A percentile compares a stretch with the other conserved stretches of the same genome.
These are phyloP conservation scores for Adineta ricciae DNA, from an alignment of 2,888 invertebrate species.

Conservation along the genomic window DNA sequence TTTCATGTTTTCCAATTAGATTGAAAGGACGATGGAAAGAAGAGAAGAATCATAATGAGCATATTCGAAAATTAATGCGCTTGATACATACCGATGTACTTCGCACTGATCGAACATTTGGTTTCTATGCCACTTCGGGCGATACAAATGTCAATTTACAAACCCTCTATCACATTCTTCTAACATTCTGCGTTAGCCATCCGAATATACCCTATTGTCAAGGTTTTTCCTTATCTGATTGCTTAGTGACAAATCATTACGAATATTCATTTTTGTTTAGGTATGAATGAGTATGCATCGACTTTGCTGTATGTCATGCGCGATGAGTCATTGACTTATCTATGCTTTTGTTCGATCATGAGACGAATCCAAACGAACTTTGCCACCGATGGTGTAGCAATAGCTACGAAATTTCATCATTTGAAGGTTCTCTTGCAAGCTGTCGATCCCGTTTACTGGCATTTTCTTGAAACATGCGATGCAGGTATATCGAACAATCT, in stretches of 20 bases:
- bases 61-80: conserved; percentile 64
- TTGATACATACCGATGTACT: conserved; percentile 92
- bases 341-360: conserved; percentile 92
- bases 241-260: no score
- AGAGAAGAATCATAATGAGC: not conserved
- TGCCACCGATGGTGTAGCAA: conserved; percentile 72
- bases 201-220: conserved; percentile 90
- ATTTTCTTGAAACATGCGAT: conserved; percentile 72
- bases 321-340: conserved; percentile 88
- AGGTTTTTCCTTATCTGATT: conserved; percentile 43
- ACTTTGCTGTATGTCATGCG: conserved; percentile 89
- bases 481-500: conserved; percentile 57
- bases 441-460: conserved; percentile 80
- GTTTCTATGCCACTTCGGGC: conserved; percentile 71
- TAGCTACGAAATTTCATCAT: conserved; percentile 85
- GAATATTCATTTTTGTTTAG: not conserved
- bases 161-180: conserved; percentile 81
- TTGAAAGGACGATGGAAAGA: not conserved
- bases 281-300: conserved; percentile 93
- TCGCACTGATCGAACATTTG: conserved; percentile 81
- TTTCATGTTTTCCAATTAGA: not conserved
- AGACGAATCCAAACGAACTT: conserved; percentile 75
- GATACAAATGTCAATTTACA: conserved; percentile 77
- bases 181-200: conserved; percentile 88
- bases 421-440: conserved; percentile 77